phyloP scores from a whole-genome alignment of 1,140 invertebrate genomes.

The Adelges cooleyi region DNA sequence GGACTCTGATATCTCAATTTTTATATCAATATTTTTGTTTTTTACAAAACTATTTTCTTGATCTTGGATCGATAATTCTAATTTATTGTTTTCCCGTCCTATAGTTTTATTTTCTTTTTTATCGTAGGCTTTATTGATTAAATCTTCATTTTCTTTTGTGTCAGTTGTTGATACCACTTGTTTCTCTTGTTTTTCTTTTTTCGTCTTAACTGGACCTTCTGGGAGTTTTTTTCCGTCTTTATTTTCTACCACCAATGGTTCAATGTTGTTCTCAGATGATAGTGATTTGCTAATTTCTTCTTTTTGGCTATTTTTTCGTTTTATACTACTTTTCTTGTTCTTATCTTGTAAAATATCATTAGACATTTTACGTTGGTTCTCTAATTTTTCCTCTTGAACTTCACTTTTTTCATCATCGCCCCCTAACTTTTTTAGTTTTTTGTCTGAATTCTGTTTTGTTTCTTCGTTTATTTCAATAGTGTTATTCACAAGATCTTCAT shows the following conservation, averaged over 20 bases:
- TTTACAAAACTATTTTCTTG: too few relatives aligned
- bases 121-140: too few relatives aligned
- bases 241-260: constrained; percentile 24
- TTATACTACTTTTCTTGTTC: constrained; percentile 23
- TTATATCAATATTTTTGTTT: too few relatives aligned
- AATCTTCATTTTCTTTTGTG: neutral
- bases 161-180: constrained; percentile 29
- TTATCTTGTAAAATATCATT: neutral
- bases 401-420: constrained; percentile 10
- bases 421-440: constrained; percentile 3
- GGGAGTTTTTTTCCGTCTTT: constrained; percentile 15
- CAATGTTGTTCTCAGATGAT: constrained; percentile 29
- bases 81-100: constrained; percentile 16
- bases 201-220: constrained; percentile 22
- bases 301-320: constrained; percentile 25
- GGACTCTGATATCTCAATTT: too few relatives aligned
- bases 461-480: neutral
- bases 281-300: constrained; percentile 29
- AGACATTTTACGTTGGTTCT: neutral
- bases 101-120: neutral
- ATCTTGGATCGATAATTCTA: too few relatives aligned
- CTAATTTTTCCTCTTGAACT: constrained; percentile 14
- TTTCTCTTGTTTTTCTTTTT: neutral
- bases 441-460: neutral
- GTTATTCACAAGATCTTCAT: constrained; percentile 29